Evolutionary conservation across 2,888 invertebrate genomes (phyloP), one percentile per base, ranked within the genome.

Genomic region (Syrphus vitripennis): DNA sequence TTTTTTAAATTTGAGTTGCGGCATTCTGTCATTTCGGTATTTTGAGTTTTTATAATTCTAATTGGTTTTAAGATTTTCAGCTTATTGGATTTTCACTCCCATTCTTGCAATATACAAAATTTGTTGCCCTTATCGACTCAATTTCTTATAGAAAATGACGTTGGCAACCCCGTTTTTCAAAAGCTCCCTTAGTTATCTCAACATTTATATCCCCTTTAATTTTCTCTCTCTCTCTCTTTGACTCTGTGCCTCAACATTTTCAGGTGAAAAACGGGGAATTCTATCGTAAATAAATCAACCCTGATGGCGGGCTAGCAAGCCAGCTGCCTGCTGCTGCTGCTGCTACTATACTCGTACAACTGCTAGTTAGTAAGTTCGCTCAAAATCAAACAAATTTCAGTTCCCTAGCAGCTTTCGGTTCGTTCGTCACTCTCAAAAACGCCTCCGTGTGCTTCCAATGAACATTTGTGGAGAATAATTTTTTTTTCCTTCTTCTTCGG

Each of bases 321-420:
- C 10, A 59, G 53, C 59, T 37, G 19, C 31, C 31, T 16, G 45
- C 45, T 5, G 12, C 14, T 14, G 2, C 50, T 24, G 50, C 34
- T 10, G 34, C 34, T 34, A 12, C 34, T n/a, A n/a, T n/a, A n/a
- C n/a, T n/a, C n/a, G n/a, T 34, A 9, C 16, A 3, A 42, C 65
- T 63, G 76, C 55, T 67, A 21, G 42, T 67, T 42, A 40, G 7
- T 40, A 21, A n/a, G n/a, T n/a, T 63, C 50, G 69, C 74, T 77
- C 61, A 16, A 48, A 69, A 57, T 70, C 69, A 86, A 77, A 86
- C 82, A 78, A 74, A 74, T 74, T 86, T 86, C 70, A 86, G 86
- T 86, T 86, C 65, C 77, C 77, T 53, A 74, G 78, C 70, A 86
- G 82, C 86, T 86, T 82, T 86, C 82, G 70, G 65, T 81, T 76